Evolutionary conservation across 2,797 vertebrate species (phyloP).

Genomic region (Tadarida brasiliensis): DNA sequence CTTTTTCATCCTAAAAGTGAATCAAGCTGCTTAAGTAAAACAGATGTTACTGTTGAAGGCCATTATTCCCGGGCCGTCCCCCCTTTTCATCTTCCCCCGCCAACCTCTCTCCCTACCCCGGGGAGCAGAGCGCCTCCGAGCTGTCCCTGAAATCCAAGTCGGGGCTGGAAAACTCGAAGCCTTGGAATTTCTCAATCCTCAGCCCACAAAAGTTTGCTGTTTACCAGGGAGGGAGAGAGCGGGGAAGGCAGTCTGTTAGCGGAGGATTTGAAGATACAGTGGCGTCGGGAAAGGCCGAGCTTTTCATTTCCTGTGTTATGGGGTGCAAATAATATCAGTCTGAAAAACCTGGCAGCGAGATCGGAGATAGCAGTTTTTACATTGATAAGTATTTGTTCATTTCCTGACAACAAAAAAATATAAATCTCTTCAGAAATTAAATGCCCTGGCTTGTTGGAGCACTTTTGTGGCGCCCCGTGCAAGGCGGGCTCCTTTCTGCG

Average conservation of each 20-base stretch:
- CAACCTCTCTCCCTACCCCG: neutral
- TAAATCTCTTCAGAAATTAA: constrained; percentile 95
- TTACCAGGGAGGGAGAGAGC: constrained; percentile 80
- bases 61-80: neutral
- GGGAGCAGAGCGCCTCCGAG: neutral
- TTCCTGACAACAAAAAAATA: constrained; percentile 99
- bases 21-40: constrained; percentile 81
- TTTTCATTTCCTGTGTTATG: constrained; percentile 99
- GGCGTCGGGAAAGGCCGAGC: constrained; percentile 89
- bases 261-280: constrained; percentile 91
- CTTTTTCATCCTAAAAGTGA: constrained; percentile 78
- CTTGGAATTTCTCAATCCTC: constrained; percentile 77
- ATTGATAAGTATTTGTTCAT: constrained; percentile 99
- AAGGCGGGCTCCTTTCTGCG: constrained; percentile 92
- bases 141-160: constrained; percentile 17
- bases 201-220: constrained; percentile 86
- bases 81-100: neutral
- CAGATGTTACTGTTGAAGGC: constrained; percentile 77
- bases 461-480: constrained; percentile 91
- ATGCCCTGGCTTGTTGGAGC: constrained; percentile 90
- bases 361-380: constrained; percentile 95
- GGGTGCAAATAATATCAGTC: constrained; percentile 95
- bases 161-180: constrained; percentile 66
- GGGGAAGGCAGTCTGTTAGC: constrained; percentile 85
- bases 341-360: constrained; percentile 95